Percentiles rank a stretch among this genome's conserved stretches.
These are phyloP conservation scores for Lymantria dispar DNA, from an alignment of 2,888 invertebrate genomes.

Conservation along the genomic window DNA sequence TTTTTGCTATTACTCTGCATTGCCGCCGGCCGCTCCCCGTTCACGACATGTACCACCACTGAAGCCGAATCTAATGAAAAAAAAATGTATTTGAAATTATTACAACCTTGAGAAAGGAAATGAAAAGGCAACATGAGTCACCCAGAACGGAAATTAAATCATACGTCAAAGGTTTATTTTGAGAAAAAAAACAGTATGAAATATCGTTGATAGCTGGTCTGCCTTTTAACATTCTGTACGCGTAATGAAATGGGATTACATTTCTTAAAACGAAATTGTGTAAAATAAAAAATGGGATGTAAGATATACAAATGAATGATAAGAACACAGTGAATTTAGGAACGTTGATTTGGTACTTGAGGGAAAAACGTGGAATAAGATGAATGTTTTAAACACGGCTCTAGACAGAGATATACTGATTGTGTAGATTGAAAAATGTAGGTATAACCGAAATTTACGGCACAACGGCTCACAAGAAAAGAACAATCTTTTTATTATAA, in stretches of 20 bases:
- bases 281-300: conserved; percentile 40
- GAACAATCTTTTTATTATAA: conserved; percentile 23
- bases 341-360: conserved; percentile 50
- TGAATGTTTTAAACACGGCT: conserved; percentile 47
- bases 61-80: conserved; percentile 86
- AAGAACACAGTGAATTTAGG: conserved; percentile 50
- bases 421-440: conserved; percentile 41
- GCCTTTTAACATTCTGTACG: conserved; percentile 29
- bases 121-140: conserved; percentile 31
- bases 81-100: conserved; percentile 16
- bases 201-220: conserved; percentile 20
- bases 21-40: conserved; percentile 86
- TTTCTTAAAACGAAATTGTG: conserved; percentile 35
- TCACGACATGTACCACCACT: conserved; percentile 91
- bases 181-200: conserved; percentile 13
- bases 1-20: conserved; percentile 77
- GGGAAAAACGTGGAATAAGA: conserved; percentile 42
- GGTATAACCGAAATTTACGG: conserved; percentile 33
- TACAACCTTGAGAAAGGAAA: conserved; percentile 23
- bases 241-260: conserved; percentile 17
- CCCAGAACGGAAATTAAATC: conserved; percentile 35
- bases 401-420: conserved; percentile 47
- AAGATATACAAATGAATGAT: conserved; percentile 53
- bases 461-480: conserved; percentile 17
- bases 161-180: conserved; percentile 33